phyloP scores from a whole-genome alignment of 2,888 invertebrate genomes.

The Adelphocoris suturalis region DNA sequence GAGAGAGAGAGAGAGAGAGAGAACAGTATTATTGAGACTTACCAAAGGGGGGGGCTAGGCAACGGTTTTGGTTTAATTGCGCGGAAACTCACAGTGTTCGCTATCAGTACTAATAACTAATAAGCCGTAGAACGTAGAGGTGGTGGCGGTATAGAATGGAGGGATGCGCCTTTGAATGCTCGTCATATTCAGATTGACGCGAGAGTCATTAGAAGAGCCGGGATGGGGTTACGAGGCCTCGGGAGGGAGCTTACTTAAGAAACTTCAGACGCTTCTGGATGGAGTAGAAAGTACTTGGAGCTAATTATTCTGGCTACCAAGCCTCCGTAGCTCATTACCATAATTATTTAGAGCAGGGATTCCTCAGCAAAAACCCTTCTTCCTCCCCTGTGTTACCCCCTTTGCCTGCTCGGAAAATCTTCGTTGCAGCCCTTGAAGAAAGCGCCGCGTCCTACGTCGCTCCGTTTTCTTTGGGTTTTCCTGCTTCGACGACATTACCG shows the following conservation, averaged over 20 bases:
- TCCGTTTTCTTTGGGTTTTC: no score
- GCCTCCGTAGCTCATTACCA: constrained; percentile 58
- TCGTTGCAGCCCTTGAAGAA: constrained; percentile 4
- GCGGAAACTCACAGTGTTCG: no score
- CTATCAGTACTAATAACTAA: no score
- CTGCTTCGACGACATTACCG: no score
- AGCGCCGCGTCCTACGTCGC: background rate
- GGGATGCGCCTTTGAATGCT: constrained; percentile 47
- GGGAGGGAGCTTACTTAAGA: constrained; percentile 62
- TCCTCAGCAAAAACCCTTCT: constrained; percentile 51
- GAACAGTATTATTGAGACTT: no score
- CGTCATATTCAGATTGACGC: constrained; percentile 67
- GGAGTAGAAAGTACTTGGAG: constrained; percentile 63
- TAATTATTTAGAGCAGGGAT: constrained; percentile 68
- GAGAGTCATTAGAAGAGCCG: constrained; percentile 53
- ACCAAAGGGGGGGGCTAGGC: no score
- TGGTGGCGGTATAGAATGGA: background rate
- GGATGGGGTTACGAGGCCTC: constrained; percentile 15
- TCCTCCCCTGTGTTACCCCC: background rate
- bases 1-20: no score
- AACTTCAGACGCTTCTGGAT: constrained; percentile 62
- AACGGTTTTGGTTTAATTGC: no score
- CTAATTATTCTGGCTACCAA: constrained; percentile 63
- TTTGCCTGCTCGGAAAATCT: constrained; percentile 28
- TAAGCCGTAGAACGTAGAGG: background rate